phyloP scores from a whole-genome alignment of 2,797 vertebrate genomes.

The Hoplostethus atlanticus region DNA sequence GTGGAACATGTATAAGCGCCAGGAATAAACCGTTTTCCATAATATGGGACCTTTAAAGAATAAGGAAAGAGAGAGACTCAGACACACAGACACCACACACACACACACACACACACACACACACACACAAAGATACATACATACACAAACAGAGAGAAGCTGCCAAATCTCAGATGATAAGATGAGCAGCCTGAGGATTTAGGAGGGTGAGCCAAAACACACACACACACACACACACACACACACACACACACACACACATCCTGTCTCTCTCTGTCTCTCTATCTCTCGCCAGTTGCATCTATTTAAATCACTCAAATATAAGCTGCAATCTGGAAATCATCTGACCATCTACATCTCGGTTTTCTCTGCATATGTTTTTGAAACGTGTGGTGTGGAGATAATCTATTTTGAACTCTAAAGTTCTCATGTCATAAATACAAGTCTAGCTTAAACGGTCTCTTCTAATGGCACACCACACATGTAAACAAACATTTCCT shows the following conservation, averaged over 20 bases:
- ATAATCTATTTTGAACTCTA: background rate
- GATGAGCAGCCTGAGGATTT: slow-evolving; percentile 72
- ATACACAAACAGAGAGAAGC: slow-evolving; percentile 54
- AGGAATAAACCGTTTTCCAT: no score
- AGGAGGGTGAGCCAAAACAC: slow-evolving; percentile 53
- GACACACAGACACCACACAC: slow-evolving; percentile 12
- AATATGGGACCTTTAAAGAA: no score
- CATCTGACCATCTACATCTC: background rate
- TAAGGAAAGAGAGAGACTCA: background rate
- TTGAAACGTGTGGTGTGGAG: slow-evolving; percentile 25
- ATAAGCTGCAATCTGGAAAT: slow-evolving; percentile 30
- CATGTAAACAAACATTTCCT: slow-evolving; percentile 8
- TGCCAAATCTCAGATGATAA: slow-evolving; percentile 68
- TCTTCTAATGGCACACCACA: no score
- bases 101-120: slow-evolving; percentile 31
- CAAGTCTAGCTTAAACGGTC: no score
- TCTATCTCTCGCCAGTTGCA: slow-evolving; percentile 2
- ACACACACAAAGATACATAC: slow-evolving; percentile 22
- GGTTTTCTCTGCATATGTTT: slow-evolving; percentile 20
- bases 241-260: background rate
- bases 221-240: slow-evolving; percentile 30
- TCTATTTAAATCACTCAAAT: slow-evolving; percentile 30
- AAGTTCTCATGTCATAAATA: background rate
- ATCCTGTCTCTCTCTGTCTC: slow-evolving; percentile 2
- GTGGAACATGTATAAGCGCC: no score